phyloP scores from a whole-genome alignment of 1,140 invertebrate genomes.

The Protaetia brevitarsis region DNA sequence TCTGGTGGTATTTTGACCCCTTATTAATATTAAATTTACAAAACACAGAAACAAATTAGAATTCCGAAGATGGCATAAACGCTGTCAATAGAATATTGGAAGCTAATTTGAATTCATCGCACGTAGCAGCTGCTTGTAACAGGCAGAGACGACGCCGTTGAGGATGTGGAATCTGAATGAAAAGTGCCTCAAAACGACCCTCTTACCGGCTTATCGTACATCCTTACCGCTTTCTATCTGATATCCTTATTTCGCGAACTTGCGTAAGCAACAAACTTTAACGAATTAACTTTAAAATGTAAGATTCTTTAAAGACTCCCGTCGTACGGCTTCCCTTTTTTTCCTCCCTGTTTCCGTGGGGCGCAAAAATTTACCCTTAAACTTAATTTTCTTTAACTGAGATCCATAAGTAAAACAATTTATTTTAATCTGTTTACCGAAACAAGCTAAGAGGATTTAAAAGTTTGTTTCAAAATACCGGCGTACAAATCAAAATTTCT shows the following conservation, averaged over 20 bases:
- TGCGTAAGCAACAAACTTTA: slow-evolving; percentile 22
- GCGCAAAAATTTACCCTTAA: background rate
- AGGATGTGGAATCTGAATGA: slow-evolving; percentile 45
- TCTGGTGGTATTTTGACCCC: background rate
- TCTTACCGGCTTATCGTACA: slow-evolving; percentile 22
- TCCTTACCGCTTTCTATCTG: slow-evolving; percentile 22
- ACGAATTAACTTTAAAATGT: slow-evolving; percentile 22
- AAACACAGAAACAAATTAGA: slow-evolving; percentile 10
- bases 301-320: slow-evolving; percentile 12
- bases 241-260: slow-evolving; percentile 22
- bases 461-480: background rate
- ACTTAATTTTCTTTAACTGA: slow-evolving; percentile 10
- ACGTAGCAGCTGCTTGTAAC: slow-evolving; percentile 46
- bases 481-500: background rate
- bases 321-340: background rate
- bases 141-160: slow-evolving; percentile 38
- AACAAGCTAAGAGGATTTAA: slow-evolving; percentile 7
- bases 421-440: slow-evolving; percentile 17
- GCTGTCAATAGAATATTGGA: slow-evolving; percentile 48
- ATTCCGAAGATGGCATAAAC: slow-evolving; percentile 31
- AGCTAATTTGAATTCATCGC: slow-evolving; percentile 39
- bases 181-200: slow-evolving; percentile 39
- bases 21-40: slow-evolving; percentile 19
- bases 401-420: slow-evolving; percentile 6
- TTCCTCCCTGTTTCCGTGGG: background rate